Percentiles rank a stretch among this genome's conserved stretches.
Conservation (phyloP, 2,888 invertebrate genomes). For the Helleia helle region DNA sequence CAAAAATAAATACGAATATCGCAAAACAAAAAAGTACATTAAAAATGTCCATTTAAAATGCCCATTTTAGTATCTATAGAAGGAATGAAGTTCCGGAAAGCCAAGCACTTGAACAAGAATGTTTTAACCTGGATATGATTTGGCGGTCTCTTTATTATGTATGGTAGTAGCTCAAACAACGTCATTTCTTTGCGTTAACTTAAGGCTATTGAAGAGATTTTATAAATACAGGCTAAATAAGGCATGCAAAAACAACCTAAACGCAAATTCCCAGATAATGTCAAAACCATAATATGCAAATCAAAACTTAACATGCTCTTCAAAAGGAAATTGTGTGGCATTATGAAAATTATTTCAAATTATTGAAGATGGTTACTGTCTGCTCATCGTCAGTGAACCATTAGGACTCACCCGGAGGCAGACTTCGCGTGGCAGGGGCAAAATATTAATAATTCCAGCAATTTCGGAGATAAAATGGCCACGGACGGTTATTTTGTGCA, state of each 20-base stretch:
- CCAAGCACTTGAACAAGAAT: no score
- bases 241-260: background rate
- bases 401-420: slow-evolving; percentile 35
- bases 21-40: no score
- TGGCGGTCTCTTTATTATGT: no score
- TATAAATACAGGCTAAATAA: no score
- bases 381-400: slow-evolving; percentile 45
- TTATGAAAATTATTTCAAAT: slow-evolving; percentile 67
- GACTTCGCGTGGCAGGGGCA: slow-evolving; percentile 56
- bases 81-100: no score
- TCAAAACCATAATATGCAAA: background rate
- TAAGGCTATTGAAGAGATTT: no score
- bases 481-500: slow-evolving; percentile 7
- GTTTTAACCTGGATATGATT: no score
- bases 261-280: slow-evolving; percentile 1
- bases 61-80: no score
- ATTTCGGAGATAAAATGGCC: slow-evolving; percentile 33
- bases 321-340: slow-evolving; percentile 54
- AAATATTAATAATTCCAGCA: slow-evolving; percentile 58
- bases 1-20: no score
- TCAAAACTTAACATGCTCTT: slow-evolving; percentile 53
- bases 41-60: no score
- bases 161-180: no score
- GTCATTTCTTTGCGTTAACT: no score
- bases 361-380: slow-evolving; percentile 53